Percentiles rank a stretch among this genome's conserved stretches.
Evolutionary conservation across 2,888 invertebrate genomes (phyloP).

Genomic region (Cosmia pyralina): DNA sequence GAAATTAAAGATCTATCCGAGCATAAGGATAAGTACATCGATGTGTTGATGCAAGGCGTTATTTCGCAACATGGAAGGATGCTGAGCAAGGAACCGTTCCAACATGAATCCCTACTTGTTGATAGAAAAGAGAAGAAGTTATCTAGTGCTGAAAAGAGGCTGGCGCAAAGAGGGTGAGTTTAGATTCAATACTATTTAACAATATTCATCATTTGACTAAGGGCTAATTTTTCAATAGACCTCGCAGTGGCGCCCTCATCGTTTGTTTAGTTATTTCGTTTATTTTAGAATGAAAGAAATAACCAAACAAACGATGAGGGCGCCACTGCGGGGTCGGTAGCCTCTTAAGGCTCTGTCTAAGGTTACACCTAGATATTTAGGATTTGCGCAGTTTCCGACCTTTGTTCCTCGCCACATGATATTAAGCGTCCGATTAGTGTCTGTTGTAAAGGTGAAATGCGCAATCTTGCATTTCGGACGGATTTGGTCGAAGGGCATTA

Average conservation of each 20-base stretch:
- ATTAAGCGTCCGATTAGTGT: background rate
- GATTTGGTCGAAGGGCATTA: too few relatives aligned
- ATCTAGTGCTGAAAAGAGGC: conserved; percentile 97
- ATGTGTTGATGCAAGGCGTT: conserved; percentile 95
- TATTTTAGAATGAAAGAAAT: too few relatives aligned
- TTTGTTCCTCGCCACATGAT: background rate
- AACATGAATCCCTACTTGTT: conserved; percentile 98
- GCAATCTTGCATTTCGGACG: too few relatives aligned
- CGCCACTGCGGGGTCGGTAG: too few relatives aligned
- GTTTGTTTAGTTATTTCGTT: too few relatives aligned
- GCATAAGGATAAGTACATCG: conserved; percentile 93
- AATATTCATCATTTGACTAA: too few relatives aligned
- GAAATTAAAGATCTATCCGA: conserved; percentile 94
- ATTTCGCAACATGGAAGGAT: conserved; percentile 91
- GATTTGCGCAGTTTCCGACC: background rate
- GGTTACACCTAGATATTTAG: background rate
- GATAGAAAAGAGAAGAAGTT: conserved; percentile 98
- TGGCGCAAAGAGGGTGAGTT: conserved; percentile 94
- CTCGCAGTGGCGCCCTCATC: too few relatives aligned
- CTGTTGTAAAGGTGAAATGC: background rate
- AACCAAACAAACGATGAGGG: too few relatives aligned
- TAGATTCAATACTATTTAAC: too few relatives aligned
- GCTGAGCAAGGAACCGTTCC: conserved; percentile 96
- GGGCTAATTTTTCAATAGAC: too few relatives aligned
- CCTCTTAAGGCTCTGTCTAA: background rate